These are phyloP conservation scores for Zosterops hypoxanthus DNA, from an alignment of 2,113 vertebrate species.

Conservation along the genomic window DNA sequence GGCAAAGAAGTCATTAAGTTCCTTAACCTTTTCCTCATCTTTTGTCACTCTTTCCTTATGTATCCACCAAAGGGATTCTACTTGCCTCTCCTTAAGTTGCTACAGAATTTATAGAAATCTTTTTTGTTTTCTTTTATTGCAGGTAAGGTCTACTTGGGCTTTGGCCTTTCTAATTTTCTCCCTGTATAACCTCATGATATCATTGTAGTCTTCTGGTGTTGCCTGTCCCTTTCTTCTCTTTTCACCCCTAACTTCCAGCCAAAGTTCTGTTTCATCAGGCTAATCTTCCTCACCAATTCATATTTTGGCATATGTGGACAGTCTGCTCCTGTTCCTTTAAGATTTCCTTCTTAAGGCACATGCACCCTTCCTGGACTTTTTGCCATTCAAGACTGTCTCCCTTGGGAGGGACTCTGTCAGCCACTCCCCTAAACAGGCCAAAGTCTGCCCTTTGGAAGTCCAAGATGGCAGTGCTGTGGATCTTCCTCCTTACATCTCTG, in stretches of 20 bases:
- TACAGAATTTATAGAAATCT: neutral
- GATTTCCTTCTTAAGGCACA: neutral
- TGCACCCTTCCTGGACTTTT: neutral
- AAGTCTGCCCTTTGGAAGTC: neutral
- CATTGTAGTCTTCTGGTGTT: neutral
- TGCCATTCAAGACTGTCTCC: neutral
- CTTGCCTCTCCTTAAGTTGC: neutral
- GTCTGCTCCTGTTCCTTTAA: neutral
- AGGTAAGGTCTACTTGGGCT: neutral
- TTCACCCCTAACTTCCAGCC: neutral
- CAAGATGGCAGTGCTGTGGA: neutral
- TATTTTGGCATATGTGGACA: neutral
- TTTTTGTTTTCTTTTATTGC: neutral
- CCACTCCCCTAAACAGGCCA: neutral
- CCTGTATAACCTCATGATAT: neutral
- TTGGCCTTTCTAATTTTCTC: neutral
- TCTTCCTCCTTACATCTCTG: neutral
- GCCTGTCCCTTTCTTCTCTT: neutral
- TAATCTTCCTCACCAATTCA: neutral
- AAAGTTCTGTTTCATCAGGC: neutral
- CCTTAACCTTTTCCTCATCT: neutral
- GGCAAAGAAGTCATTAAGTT: neutral
- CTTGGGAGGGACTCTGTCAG: neutral
- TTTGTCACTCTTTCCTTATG: accelerated
- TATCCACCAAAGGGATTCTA: neutral